Conservation (phyloP, 2,888 invertebrate species). For the Agrotis ipsilon region DNA sequence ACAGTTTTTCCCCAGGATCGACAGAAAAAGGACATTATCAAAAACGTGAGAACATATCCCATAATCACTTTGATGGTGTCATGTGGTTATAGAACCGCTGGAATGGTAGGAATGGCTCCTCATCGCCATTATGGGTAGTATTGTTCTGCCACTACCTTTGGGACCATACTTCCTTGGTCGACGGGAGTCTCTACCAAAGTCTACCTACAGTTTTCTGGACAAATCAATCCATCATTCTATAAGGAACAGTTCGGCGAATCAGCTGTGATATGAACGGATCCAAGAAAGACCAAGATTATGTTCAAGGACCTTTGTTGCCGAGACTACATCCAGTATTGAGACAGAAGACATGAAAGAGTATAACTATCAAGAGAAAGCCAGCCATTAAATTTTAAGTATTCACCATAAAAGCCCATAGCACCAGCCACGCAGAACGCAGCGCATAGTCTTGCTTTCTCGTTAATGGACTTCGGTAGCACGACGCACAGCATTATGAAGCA, state of each 20-base stretch:
- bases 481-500: conserved; percentile 86
- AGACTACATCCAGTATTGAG: neutral
- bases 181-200: too few relatives aligned
- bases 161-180: neutral
- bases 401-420: conserved; percentile 91
- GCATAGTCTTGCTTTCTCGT: conserved; percentile 83
- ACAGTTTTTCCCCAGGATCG: too few relatives aligned
- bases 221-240: neutral
- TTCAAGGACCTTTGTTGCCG: neutral
- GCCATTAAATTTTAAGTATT: conserved; percentile 56
- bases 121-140: too few relatives aligned
- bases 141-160: neutral
- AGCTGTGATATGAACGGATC: too few relatives aligned
- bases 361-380: neutral
- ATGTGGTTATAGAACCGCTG: neutral
- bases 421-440: conserved; percentile 88
- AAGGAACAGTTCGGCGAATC: neutral
- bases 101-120: too few relatives aligned
- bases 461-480: conserved; percentile 83
- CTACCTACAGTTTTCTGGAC: neutral
- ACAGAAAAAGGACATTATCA: too few relatives aligned
- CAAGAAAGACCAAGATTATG: neutral
- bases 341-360: neutral
- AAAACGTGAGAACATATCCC: neutral
- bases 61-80: too few relatives aligned